Percentiles rank a stretch among this genome's conserved stretches.
phyloP scores from a whole-genome alignment of 2,797 vertebrate species.

The Thripadectes ignobilis region DNA sequence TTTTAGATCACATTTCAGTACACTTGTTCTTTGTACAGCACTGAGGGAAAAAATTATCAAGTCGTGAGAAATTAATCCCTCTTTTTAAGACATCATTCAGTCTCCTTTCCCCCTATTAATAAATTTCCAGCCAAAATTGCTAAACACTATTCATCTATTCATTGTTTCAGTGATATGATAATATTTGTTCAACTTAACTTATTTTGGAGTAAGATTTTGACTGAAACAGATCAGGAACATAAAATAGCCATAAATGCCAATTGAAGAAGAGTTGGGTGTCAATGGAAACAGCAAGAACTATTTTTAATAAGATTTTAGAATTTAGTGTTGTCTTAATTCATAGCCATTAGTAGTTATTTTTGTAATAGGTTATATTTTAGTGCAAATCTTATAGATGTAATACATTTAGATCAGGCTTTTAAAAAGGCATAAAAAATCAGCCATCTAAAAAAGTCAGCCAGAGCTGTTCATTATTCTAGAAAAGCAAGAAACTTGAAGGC shows the following conservation, averaged over 20 bases:
- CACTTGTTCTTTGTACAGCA: background rate
- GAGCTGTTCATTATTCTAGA: background rate
- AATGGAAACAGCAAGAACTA: background rate
- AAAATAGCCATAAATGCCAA: background rate
- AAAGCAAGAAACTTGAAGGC: background rate
- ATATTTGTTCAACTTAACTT: background rate
- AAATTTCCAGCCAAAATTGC: background rate
- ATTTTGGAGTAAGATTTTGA: background rate
- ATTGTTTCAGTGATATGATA: background rate
- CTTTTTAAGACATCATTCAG: background rate
- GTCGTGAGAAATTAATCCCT: background rate
- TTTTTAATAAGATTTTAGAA: background rate
- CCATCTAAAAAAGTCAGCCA: background rate
- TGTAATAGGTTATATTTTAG: background rate
- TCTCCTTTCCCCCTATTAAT: background rate
- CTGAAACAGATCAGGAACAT: background rate
- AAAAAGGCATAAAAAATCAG: background rate
- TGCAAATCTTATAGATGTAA: background rate
- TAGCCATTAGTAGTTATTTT: background rate
- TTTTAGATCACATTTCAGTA: background rate
- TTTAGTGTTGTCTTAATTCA: background rate
- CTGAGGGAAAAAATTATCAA: background rate
- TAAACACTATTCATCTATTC: background rate
- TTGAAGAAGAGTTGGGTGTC: background rate
- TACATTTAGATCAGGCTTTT: background rate